phyloP scores from a whole-genome alignment of 30 jellyfish, hydroid and myxozoan species.

The Nemopilema nomurai region DNA sequence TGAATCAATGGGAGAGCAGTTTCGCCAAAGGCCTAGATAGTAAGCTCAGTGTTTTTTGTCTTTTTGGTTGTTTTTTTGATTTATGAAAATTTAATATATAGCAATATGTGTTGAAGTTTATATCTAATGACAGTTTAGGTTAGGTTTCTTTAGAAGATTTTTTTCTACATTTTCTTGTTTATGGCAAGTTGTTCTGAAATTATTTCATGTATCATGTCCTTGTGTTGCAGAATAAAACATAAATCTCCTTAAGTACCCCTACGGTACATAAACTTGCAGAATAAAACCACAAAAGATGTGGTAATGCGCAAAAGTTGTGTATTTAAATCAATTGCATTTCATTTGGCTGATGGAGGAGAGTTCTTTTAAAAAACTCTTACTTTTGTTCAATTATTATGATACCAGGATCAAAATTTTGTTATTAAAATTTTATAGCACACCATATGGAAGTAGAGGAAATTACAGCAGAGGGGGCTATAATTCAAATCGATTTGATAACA shows the following conservation, averaged over 20 bases:
- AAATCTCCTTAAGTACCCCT: no score
- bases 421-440: conserved; percentile 22
- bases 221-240: background rate
- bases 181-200: background rate
- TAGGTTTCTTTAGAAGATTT: no score
- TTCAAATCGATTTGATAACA: background rate
- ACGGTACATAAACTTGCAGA: no score
- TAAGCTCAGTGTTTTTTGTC: background rate
- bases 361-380: no score
- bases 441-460: conserved; percentile 49
- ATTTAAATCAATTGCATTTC: no score
- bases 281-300: no score
- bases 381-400: no score
- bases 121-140: no score
- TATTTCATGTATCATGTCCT: background rate
- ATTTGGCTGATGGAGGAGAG: no score
- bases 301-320: no score
- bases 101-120: background rate
- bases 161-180: no score
- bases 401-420: no score
- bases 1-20: conserved; percentile 49
- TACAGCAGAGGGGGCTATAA: conserved; percentile 12
- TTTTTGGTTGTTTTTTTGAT: background rate
- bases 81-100: background rate
- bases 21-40: conserved; percentile 30